Base-by-base conservation (phyloP, 2,797 vertebrate genomes). In the Masticophis lateralis region DNA sequence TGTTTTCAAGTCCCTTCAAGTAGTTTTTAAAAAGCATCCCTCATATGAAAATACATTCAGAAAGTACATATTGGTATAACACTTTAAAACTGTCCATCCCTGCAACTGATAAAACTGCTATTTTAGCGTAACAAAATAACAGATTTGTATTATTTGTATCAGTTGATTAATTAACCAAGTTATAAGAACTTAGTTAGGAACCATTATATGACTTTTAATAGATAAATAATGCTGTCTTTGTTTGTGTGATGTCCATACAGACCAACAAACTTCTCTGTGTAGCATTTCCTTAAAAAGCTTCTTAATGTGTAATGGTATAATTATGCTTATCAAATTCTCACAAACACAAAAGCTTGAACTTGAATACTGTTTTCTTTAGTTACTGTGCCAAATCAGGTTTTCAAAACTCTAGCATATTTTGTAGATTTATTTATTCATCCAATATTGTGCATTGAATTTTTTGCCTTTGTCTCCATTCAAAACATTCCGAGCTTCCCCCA, bases 171-270 rank as follows among this genome's bases (percentile, higher is more conserved):
- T 90, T 90, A 88, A 94, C 92, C n/a, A 95, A 90, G 87, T 60
- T 66, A 66, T 25, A 87, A 88, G 5, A 37, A 88, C 51, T 96
- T 94, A 94, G 53, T 95, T 87, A 94, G 93, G 90, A 86, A 83
- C 88, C 93, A 91, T 63, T 43, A n/a, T 0, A 86, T 92, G 88
- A 90, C 57, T 91, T 32, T 91, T 91, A 28, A 91, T 66, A 91
- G 90, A 28, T 63, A 43, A 94, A 57, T 66, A 89, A 79, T 86
- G 83, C 59, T 32, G 74, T 18, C 6, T 32, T 55, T 27, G 4
- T 51, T 4, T 66, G 37, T 47, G 79, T 47, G 79, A 83, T 83
- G 22, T 83, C 20, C 4, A 12, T 14, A 27, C 28, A 47, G 20
- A 25, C 14, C 51, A 28, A 61, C 12, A 18, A 87, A 28, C 20